Percentiles rank a stretch among this genome's conserved stretches.
Conservation (phyloP, 2,113 vertebrate species). For the Campylomormyrus tamandua region DNA sequence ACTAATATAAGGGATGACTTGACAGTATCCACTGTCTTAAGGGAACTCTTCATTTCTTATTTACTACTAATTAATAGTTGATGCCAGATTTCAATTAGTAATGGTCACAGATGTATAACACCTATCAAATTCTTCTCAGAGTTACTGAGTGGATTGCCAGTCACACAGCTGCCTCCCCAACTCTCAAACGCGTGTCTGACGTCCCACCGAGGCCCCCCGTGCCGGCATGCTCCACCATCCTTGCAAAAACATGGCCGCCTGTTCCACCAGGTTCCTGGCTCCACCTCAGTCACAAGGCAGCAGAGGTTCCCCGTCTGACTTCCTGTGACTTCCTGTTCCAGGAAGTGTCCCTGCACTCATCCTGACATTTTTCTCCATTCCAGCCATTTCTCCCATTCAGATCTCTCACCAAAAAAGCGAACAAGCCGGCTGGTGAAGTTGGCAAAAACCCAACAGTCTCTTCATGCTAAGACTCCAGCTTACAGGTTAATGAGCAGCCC, state of each 20-base stretch:
- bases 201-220: neutral
- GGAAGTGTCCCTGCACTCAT: neutral
- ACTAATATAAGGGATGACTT: neutral
- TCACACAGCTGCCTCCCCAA: neutral
- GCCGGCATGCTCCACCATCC: neutral
- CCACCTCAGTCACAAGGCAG: neutral
- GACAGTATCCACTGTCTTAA: neutral
- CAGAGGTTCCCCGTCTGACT: neutral
- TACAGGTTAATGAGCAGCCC: neutral
- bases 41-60: slow-evolving; percentile 8
- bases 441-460: neutral
- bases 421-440: neutral
- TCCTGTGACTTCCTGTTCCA: too few species aligned
- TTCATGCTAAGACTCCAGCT: neutral
- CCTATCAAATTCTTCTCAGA: neutral
- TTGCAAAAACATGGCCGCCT: neutral
- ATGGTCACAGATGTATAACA: slow-evolving; percentile 3
- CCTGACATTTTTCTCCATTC: neutral
- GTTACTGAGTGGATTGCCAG: neutral
- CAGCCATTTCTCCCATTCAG: neutral
- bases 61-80: neutral
- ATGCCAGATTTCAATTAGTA: neutral
- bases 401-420: neutral
- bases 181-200: neutral
- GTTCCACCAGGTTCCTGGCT: neutral